Conservation (phyloP, 2,888 invertebrate genomes). For the Cryptus armator region DNA sequence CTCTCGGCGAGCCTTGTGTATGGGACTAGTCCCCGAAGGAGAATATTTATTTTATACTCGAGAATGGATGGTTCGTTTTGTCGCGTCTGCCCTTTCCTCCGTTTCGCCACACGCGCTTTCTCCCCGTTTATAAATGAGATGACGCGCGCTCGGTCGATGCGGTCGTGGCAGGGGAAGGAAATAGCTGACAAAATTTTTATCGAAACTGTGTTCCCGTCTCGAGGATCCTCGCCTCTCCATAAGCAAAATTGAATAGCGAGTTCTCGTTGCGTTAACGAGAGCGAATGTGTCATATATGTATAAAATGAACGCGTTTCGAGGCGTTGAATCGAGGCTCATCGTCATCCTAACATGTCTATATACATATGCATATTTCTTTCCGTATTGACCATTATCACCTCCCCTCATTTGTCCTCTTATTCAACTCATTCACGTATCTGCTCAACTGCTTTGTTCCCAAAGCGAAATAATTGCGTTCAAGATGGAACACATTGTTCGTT, state of each 20-base stretch:
- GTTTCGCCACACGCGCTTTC: neutral
- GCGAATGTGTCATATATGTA: neutral
- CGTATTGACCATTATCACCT: neutral
- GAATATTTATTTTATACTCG: slow-evolving; percentile 57
- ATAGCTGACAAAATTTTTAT: slow-evolving; percentile 13
- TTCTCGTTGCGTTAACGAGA: slow-evolving; percentile 21
- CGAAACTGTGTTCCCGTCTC: neutral
- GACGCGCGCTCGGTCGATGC: slow-evolving; percentile 30
- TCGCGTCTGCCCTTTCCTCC: slow-evolving; percentile 20
- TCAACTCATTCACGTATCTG: neutral
- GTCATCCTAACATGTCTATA: neutral
- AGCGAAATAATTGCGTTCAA: slow-evolving; percentile 33
- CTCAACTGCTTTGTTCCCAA: neutral
- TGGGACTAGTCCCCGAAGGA: slow-evolving; percentile 34
- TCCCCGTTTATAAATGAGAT: slow-evolving; percentile 44
- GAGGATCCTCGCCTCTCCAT: neutral
- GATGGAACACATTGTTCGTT: slow-evolving; percentile 26
- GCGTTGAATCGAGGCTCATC: slow-evolving; percentile 11
- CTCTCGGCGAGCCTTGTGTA: slow-evolving; percentile 10
- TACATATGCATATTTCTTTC: neutral
- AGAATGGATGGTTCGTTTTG: slow-evolving; percentile 60
- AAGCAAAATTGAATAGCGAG: slow-evolving; percentile 1
- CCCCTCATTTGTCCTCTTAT: neutral
- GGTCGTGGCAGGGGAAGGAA: neutral
- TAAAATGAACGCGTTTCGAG: neutral